Base-by-base conservation (phyloP, 2,888 invertebrate genomes). In the Ophion obscuratus region DNA sequence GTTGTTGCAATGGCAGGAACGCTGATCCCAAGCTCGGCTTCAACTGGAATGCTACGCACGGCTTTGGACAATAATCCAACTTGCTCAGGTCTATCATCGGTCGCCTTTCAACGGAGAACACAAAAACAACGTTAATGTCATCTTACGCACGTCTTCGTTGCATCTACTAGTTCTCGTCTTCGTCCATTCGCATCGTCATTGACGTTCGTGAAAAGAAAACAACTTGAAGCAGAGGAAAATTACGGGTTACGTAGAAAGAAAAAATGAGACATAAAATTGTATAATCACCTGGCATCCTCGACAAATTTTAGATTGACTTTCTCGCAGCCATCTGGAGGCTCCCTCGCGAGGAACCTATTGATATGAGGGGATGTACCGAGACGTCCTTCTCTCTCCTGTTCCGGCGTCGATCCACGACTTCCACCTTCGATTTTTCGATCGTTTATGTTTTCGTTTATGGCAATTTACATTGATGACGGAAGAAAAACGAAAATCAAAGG, bases 301-400 rank as follows among this genome's bases (percentile, higher is more conserved):
- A 95, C 95, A 88, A 96, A 95, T 94, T 96, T 97, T 87, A 97
- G 95, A 93, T 96, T 96, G 88, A 97, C 97, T 95, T 97, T 97
- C 95, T 98, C 98, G 95, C 98, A 98, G 92, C 98, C 98, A 95
- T 98, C 98, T 36, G 98, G 98, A 75, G 98, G 98, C 94, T 97
- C 97, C 77, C 98, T 95, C 61, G 97, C 97, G 92, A 98, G 95
- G 94, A 97, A 97, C 92, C 96, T 96, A 94, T 97, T 97, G 92
- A 97, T 97, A 94, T 97, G 97, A 61, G 98, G 98, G 87, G 98
- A 98, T 84, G 97, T 97, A 78, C 97, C 97, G 84, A 95, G 93
- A 87, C 96, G 95, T 91, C 96, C 96, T 89, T 96, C 95, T 83
- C 96, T 95, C 90, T 97, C 97, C 87, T 96, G 96, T 92, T 97